Conservation (phyloP, 2,797 vertebrate genomes). For the Chaetodon trifasciatus region DNA sequence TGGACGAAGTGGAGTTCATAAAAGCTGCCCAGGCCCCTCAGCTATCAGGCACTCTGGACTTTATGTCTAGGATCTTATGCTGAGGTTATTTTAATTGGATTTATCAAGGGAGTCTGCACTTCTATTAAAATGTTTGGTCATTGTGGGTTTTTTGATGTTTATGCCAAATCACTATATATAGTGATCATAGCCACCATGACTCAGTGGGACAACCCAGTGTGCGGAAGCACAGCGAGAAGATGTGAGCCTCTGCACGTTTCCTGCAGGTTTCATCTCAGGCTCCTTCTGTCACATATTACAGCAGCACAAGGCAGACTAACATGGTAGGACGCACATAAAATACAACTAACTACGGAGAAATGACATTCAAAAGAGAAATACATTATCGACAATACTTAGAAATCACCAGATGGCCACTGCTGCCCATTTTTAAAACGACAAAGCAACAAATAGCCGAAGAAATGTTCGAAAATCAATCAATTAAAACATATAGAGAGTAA, state of each 20-base stretch:
- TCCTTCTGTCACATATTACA: background rate
- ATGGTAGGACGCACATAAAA: background rate
- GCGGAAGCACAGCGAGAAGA: constrained; percentile 28
- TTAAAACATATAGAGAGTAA: background rate
- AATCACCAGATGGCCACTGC: background rate
- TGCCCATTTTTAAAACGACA: background rate
- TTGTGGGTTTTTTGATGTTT: background rate
- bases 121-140: background rate
- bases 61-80: background rate
- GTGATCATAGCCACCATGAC: constrained; percentile 22
- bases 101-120: background rate
- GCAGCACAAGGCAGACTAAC: background rate
- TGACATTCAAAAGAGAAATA: background rate
- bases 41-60: background rate
- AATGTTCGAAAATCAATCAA: background rate
- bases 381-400: background rate
- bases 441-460: background rate
- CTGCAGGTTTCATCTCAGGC: background rate
- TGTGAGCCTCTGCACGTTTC: constrained; percentile 58
- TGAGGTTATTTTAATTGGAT: background rate
- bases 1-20: background rate
- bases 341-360: background rate
- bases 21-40: background rate
- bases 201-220: constrained; percentile 32
- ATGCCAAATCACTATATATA: background rate